These are phyloP conservation scores for Stenchaetothrips biformis DNA, from an alignment of 2,888 invertebrate species.

Conservation along the genomic window DNA sequence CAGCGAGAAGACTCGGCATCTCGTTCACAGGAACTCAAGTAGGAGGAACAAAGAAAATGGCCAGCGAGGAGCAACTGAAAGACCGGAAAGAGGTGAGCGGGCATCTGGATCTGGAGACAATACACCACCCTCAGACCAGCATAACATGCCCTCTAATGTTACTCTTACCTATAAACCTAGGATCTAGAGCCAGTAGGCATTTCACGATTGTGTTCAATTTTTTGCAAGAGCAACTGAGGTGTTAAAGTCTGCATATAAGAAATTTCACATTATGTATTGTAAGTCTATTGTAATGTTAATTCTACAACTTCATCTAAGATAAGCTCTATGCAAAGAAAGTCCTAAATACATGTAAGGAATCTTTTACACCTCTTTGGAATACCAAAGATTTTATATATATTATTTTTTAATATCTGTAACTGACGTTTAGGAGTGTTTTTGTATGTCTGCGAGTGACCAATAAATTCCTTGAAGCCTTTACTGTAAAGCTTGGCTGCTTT, in stretches of 20 bases:
- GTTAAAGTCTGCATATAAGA: background rate
- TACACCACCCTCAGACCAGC: conserved; percentile 11
- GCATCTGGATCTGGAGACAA: background rate
- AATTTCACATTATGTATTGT: background rate
- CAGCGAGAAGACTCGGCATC: conserved; percentile 36
- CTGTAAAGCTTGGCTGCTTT: background rate
- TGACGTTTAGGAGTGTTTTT: background rate
- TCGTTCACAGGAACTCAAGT: conserved; percentile 52
- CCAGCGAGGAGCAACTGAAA: conserved; percentile 29
- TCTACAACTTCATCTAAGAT: background rate
- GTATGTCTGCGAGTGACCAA: conserved; percentile 6
- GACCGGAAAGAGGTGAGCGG: conserved; percentile 1
- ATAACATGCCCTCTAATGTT: conserved; percentile 33
- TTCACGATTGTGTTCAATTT: conserved; percentile 4
- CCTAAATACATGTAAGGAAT: background rate
- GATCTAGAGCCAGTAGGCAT: conserved; percentile 35
- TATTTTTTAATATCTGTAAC: background rate
- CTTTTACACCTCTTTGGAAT: conserved; percentile 19
- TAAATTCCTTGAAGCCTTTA: background rate
- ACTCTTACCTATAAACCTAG: conserved; percentile 39
- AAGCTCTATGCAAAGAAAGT: background rate
- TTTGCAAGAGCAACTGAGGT: conserved; percentile 5
- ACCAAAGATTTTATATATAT: conserved; percentile 7
- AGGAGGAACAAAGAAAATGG: conserved; percentile 55
- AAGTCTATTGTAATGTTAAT: background rate